Percentiles rank a stretch among this genome's conserved stretches.
These are phyloP conservation scores for Fistularia commersonii DNA, from an alignment of 2,797 vertebrate species.

Conservation along the genomic window DNA sequence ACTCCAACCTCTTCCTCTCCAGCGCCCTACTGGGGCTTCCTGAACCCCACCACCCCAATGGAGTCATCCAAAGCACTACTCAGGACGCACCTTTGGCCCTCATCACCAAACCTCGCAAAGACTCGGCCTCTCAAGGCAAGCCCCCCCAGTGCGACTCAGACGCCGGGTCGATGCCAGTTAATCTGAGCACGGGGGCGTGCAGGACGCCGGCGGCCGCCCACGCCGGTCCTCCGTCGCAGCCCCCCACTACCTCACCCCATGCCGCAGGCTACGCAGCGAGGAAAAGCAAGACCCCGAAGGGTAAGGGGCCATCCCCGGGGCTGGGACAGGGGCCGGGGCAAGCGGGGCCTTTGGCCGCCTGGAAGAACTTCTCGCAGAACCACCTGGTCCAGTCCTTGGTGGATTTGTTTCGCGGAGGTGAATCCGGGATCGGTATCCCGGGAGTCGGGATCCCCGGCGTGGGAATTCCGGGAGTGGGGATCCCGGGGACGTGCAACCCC, in stretches of 20 bases:
- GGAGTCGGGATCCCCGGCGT: conserved; percentile 70
- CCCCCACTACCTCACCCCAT: conserved; percentile 81
- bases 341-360: conserved; percentile 67
- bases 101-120: conserved; percentile 90
- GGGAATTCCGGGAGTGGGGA: conserved; percentile 67
- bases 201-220: conserved; percentile 70
- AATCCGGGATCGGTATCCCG: conserved; percentile 73
- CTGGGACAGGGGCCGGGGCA: conserved; percentile 40
- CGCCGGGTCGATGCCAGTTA: conserved; percentile 80
- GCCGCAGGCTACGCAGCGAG: conserved; percentile 81
- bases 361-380: conserved; percentile 84
- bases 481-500: conserved; percentile 68
- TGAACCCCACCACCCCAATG: conserved; percentile 86
- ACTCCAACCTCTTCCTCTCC: conserved; percentile 90
- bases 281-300: conserved; percentile 84
- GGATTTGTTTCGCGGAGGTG: conserved; percentile 90
- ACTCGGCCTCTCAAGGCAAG: conserved; percentile 74
- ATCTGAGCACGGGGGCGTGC: conserved; percentile 87
- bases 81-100: conserved; percentile 96
- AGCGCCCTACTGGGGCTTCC: conserved; percentile 92
- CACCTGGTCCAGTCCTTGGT: conserved; percentile 86
- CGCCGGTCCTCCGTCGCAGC: conserved; percentile 66
- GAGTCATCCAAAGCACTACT: conserved; percentile 94
- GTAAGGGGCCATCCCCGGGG: conserved; percentile 61
- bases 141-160: conserved; percentile 73